Evolutionary conservation across 30 jellyfish, hydroid and myxozoan species (phyloP), one percentile per base, ranked within the genome.

Genomic region (Aurelia sp.): DNA sequence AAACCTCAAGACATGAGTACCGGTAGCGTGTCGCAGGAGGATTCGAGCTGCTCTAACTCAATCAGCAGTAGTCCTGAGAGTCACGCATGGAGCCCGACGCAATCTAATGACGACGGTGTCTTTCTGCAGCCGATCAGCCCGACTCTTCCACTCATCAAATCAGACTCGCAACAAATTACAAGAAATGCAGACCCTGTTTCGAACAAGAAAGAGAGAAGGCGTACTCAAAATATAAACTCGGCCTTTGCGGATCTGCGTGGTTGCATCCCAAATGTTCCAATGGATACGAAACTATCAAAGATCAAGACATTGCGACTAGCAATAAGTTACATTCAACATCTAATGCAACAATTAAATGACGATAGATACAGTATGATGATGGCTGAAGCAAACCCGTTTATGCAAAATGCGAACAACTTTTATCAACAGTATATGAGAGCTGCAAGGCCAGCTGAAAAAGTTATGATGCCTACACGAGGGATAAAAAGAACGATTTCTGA

Each of bases 261-360:
- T 10, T 91, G 98, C 78, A 91, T 91, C 31, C 98, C 98, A 22
- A 91, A 91, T 68, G 96, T 91, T 20, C 93, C 98, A 10, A 38
- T 48, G 18, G 98, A 91, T 76, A 91, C 98, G 24, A 91, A 91
- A 63, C 62, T 91, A 57, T 91, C 98, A 21, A 91, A 91, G 63
- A 91, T 91, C 35, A 85, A 91, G 64, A 91, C 96, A 9, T 72
- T 91, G 38, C 79, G 98, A 15, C 77, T 91, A 79, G 98, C 98
- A 17, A 91, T 85, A 10, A 91, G 96, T 78, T 91, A 91, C 67
- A 91, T 91, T 8, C 98, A 81, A 70, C 89, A 81, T 74, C 72
- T 91, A 77, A 91, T 85, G 96, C 88, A 76, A 48, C 91, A 86
- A 20, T 57, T 91, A 76, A 83, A 81, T 41, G 96, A 83, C 65